Percentiles rank a stretch among this genome's conserved stretches.
phyloP scores from a whole-genome alignment of 2,113 vertebrate genomes.

The Tachuris rubrigastra region DNA sequence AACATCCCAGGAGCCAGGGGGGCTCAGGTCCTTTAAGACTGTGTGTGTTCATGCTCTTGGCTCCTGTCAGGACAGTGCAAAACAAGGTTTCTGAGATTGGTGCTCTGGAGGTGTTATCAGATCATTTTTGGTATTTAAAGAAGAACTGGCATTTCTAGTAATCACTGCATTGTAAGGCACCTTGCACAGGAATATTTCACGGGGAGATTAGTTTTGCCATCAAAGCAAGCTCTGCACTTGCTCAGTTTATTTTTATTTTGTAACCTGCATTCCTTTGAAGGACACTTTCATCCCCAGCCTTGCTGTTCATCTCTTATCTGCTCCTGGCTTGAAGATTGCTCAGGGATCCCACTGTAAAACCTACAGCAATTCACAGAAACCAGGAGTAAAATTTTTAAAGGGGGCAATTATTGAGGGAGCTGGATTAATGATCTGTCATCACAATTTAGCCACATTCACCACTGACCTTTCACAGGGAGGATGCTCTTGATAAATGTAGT shows the following conservation, averaged over 20 bases:
- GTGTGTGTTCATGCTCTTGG: neutral
- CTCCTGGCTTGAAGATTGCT: slow-evolving; percentile 27
- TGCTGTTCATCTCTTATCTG: slow-evolving; percentile 39
- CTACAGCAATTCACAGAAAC: slow-evolving; percentile 18
- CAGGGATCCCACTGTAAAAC: slow-evolving; percentile 22
- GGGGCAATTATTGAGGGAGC: slow-evolving; percentile 76
- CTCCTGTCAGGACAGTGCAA: neutral
- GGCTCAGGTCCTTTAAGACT: neutral
- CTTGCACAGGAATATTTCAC: neutral
- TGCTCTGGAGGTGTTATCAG: neutral
- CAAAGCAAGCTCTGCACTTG: neutral
- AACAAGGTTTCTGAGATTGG: neutral
- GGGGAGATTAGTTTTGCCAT: neutral
- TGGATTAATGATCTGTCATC: slow-evolving; percentile 86
- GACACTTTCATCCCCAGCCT: slow-evolving; percentile 43
- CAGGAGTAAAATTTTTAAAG: slow-evolving; percentile 70
- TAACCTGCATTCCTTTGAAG: slow-evolving; percentile 38
- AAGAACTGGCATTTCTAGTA: neutral
- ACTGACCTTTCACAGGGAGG: slow-evolving; percentile 80
- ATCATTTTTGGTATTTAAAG: neutral
- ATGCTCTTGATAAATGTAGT: slow-evolving; percentile 82
- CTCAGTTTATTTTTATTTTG: neutral
- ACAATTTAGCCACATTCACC: slow-evolving; percentile 75
- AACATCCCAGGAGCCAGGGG: neutral
- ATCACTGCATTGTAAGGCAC: neutral